Evolutionary conservation across 2,888 invertebrate genomes (phyloP).

Genomic region (Bruchidius siliquastri): DNA sequence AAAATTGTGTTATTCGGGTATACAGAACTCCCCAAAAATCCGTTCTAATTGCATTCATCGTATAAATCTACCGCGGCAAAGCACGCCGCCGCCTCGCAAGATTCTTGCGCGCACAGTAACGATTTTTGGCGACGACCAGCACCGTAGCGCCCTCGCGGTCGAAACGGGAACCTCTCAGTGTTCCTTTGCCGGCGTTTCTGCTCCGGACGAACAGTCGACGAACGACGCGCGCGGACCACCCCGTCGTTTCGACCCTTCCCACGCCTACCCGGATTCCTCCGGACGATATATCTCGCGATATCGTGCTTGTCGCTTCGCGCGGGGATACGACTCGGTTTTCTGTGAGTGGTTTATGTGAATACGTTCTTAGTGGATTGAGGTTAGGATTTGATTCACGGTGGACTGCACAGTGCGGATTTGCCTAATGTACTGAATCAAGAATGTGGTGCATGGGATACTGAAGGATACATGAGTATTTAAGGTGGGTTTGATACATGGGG

Average conservation of each 20-base stretch:
- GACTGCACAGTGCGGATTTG: too few species aligned
- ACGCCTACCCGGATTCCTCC: too few species aligned
- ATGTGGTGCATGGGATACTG: not conserved
- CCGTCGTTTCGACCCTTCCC: not conserved
- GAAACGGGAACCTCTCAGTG: conserved; percentile 38
- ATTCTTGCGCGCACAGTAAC: conserved; percentile 46
- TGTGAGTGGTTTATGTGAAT: not conserved
- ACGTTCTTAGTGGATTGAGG: not conserved
- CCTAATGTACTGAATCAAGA: too few species aligned
- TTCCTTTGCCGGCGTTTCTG: conserved; percentile 44
- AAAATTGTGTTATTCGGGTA: too few species aligned
- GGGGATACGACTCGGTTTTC: not conserved
- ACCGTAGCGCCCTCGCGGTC: conserved; percentile 36
- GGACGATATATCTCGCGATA: not conserved
- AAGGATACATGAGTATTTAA: not conserved
- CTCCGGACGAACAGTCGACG: conserved; percentile 39
- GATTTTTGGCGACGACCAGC: conserved; percentile 38
- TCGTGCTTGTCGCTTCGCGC: not conserved
- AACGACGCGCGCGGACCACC: conserved; percentile 35
- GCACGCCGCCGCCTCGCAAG: conserved; percentile 10
- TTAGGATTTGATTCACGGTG: not conserved
- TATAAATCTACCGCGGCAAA: not conserved
- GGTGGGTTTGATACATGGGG: too few species aligned
- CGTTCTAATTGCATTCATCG: not conserved
- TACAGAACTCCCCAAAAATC: not conserved